Evolutionary conservation across 2,888 invertebrate species (phyloP).

Genomic region (Conomelus anceps): DNA sequence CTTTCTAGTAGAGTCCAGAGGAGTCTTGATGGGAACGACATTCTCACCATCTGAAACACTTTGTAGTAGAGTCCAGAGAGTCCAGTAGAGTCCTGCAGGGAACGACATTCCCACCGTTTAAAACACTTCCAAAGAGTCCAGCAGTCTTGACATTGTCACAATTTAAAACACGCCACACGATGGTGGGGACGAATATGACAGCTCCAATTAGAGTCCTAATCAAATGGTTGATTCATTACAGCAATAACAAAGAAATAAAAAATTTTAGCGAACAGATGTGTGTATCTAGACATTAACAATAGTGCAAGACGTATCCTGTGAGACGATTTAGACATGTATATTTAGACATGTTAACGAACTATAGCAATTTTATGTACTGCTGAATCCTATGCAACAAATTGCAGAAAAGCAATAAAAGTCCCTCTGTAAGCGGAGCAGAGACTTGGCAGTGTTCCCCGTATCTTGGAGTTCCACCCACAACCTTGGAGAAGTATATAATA

Average conservation of each 20-base stretch:
- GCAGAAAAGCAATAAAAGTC: neutral
- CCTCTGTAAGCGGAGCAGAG: neutral
- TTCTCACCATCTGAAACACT: neutral
- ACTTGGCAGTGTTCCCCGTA: neutral
- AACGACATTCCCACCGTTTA: neutral
- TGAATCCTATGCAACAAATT: neutral
- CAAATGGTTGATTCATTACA: neutral
- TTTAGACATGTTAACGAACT: neutral
- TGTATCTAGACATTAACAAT: neutral
- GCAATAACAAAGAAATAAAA: neutral
- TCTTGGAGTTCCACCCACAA: neutral
- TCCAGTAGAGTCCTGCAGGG: no score
- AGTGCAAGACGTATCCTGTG: neutral
- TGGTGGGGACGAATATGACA: neutral
- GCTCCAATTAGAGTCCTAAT: neutral
- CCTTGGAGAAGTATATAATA: neutral
- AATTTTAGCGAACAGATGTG: neutral
- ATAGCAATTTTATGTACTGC: neutral
- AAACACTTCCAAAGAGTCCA: no score
- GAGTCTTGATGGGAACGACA: neutral
- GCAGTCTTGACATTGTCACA: no score
- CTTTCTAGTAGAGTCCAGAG: neutral
- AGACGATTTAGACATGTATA: neutral
- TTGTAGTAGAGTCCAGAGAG: no score
- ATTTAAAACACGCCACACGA: neutral